A percentile compares a stretch with the other conserved stretches of the same genome.
These are phyloP conservation scores for Drosophila ohnishii DNA, from an alignment of 1,140 invertebrate genomes.

Conservation along the genomic window DNA sequence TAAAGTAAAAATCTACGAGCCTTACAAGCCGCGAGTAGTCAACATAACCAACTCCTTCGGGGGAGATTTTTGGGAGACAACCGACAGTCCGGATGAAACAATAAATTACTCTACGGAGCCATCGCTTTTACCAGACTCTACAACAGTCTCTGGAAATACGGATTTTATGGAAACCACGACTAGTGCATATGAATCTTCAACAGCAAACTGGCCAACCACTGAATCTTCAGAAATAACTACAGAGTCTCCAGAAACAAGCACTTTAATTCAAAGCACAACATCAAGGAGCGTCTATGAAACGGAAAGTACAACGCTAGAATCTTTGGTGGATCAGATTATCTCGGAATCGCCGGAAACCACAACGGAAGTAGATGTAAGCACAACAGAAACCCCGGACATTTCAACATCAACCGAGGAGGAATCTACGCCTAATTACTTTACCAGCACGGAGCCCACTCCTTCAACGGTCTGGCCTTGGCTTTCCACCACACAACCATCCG, in stretches of 20 bases:
- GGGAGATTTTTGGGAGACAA: conserved; percentile 14
- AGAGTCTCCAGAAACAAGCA: conserved; percentile 1
- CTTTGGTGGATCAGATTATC: neutral
- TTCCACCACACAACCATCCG: conserved; percentile 6
- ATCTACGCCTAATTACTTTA: neutral
- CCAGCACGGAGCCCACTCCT: conserved; percentile 1
- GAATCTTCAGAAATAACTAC: neutral
- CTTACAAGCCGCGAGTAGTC: conserved; percentile 32
- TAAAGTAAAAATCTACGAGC: conserved; percentile 38
- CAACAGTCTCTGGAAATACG: neutral
- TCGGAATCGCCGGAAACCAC: neutral
- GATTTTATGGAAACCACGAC: conserved; percentile 3
- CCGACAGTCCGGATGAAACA: conserved; percentile 1
- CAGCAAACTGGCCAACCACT: neutral
- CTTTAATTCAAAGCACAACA: neutral
- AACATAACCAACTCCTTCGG: conserved; percentile 4
- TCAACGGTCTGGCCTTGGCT: conserved; percentile 4
- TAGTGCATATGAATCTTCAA: neutral
- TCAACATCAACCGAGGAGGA: neutral
- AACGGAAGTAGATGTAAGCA: neutral
- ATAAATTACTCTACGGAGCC: neutral
- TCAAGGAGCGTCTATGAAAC: neutral
- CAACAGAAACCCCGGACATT: neutral
- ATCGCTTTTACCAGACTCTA: neutral
- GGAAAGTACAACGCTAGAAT: neutral